Base-by-base conservation (phyloP, 2,888 invertebrate species). In the Caprella mutica region DNA sequence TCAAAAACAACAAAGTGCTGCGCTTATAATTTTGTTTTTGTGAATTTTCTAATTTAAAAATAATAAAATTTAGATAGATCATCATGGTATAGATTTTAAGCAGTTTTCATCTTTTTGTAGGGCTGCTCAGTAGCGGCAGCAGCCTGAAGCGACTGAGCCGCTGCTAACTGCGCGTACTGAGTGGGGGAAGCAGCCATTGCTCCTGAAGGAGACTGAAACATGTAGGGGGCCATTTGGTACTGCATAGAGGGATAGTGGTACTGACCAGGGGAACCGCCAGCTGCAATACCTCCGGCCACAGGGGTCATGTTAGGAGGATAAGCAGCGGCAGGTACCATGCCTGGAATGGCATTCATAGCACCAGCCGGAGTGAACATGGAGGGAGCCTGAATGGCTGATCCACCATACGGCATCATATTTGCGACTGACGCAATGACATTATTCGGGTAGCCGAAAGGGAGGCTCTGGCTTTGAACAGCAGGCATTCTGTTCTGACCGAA, bases 21-120 rank as follows among this genome's bases (percentile, higher is more conserved):
- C n/a, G n/a, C n/a, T n/a, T n/a, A n/a, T n/a, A n/a, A n/a, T n/a
- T n/a, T n/a, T n/a, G n/a, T n/a, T n/a, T n/a, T n/a, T n/a, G n/a
- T n/a, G n/a, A n/a, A n/a, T n/a, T n/a, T n/a, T n/a, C n/a, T n/a
- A n/a, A n/a, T n/a, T n/a, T n/a, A n/a, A n/a, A n/a, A n/a, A n/a
- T n/a, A n/a, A n/a, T n/a, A n/a, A n/a, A n/a, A n/a, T n/a, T n/a
- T n/a, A n/a, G n/a, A n/a, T n/a, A n/a, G 29, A 44, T 21, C 57
- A 50, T 50, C 61, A 59, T 59, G 59, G 59, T 59, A 56, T 59
- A 58, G 51, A 43, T 40, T 70, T 77, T 84, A 85, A 72, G 84
- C 86, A 69, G 88, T 88, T 78, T 88, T 88, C 82, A 88, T 84
- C 77, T 88, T 88, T 77, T 89, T 89, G 76, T 86, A 88, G 58